These are phyloP conservation scores for Chiridota heheva DNA, from an alignment of 35 echinoderm and acorn worm genomes.

Conservation along the genomic window DNA sequence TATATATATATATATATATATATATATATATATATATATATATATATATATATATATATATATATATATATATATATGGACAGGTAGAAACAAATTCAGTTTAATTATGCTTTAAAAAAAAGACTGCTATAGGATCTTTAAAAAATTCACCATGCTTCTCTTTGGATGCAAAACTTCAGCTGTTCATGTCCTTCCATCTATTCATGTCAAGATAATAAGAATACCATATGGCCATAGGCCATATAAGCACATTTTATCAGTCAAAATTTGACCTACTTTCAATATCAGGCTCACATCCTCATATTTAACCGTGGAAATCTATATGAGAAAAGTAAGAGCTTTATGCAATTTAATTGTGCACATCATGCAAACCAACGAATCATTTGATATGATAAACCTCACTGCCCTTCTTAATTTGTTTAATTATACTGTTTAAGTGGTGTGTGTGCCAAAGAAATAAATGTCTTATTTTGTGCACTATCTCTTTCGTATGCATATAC, in stretches of 20 bases:
- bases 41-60: conserved; percentile 10
- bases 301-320: too few species aligned
- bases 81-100: background rate
- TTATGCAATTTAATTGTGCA: too few species aligned
- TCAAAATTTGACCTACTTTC: background rate
- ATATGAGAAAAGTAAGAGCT: too few species aligned
- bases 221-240: background rate
- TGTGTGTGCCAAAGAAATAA: too few species aligned
- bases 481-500: too few species aligned
- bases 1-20: conserved; percentile 7
- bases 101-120: background rate
- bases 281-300: background rate
- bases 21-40: conserved; percentile 16
- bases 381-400: too few species aligned
- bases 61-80: conserved; percentile 4
- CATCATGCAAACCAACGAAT: too few species aligned
- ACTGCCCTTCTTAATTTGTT: too few species aligned
- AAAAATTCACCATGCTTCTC: too few species aligned
- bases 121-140: background rate
- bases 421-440: too few species aligned
- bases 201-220: background rate
- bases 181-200: background rate
- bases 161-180: too few species aligned
- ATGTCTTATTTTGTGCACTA: too few species aligned
- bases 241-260: background rate